Percentiles rank a stretch among this genome's conserved stretches.
Evolutionary conservation across 2,113 vertebrate genomes (phyloP).

Genomic region (Pygoscelis adeliae): DNA sequence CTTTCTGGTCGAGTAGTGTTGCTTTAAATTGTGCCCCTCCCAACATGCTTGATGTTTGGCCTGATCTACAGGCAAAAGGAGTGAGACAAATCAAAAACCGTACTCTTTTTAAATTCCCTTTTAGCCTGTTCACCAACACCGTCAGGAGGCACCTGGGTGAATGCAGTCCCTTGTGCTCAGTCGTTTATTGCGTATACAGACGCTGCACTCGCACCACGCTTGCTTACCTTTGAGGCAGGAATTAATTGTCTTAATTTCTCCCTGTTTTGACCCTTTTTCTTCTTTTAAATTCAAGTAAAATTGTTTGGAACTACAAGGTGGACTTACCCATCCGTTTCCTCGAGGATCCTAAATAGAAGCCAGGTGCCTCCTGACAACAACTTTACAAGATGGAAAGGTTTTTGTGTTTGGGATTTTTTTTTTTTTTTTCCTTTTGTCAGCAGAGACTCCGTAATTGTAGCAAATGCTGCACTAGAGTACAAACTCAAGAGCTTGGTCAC

Average conservation of each 20-base stretch:
- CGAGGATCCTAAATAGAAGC: constrained; percentile 52
- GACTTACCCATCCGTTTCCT: not conserved
- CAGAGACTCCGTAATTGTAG: constrained; percentile 74
- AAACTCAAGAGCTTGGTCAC: constrained; percentile 66
- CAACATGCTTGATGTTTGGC: constrained; percentile 88
- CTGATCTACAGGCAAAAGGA: constrained; percentile 87
- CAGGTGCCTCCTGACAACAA: constrained; percentile 75
- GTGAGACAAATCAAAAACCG: constrained; percentile 79
- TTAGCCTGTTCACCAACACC: constrained; percentile 71
- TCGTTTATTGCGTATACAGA: not conserved
- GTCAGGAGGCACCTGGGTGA: constrained; percentile 75
- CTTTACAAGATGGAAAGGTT: constrained; percentile 58
- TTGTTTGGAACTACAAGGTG: not conserved
- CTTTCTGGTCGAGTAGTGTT: constrained; percentile 74
- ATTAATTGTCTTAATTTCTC: constrained; percentile 24
- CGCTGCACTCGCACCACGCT: constrained; percentile 30
- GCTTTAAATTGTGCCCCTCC: constrained; percentile 85
- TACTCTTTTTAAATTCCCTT: constrained; percentile 78
- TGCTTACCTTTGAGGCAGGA: constrained; percentile 39
- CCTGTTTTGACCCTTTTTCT: not conserved
- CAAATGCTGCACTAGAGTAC: constrained; percentile 81
- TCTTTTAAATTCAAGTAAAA: not conserved
- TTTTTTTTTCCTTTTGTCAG: constrained; percentile 61
- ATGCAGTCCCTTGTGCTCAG: not conserved
- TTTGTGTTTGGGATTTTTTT: constrained; percentile 31